Evolutionary conservation across 2,888 invertebrate species (phyloP), one percentile per base, ranked within the genome.

Genomic region (Nineta flava): DNA sequence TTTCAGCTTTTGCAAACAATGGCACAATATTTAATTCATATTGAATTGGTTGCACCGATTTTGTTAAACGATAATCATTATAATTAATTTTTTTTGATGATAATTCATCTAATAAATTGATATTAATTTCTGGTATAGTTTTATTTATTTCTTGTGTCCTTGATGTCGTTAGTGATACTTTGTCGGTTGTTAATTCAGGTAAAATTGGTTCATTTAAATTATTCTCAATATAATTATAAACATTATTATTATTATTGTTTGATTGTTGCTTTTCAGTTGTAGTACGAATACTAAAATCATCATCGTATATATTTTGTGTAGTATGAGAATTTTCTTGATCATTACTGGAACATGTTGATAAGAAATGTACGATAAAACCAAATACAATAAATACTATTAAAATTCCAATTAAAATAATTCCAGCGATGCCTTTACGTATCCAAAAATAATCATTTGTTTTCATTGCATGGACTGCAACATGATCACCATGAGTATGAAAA

Each of bases 291-390:
- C 35, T 35, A 3, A 26, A 26, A 26, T 26, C 26, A 26, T 26
- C 19, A 3, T n/a, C 26, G 26, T 26, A 26, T 7, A 26, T 26
- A 3, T 26, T 26, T 26, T 26, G 5, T 26, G 26, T 26, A 7
- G 26, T 26, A 26, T 26, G 26, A 6, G 26, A 26, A 16, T 6
- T 13, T 2, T 15, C n/a, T 19, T n/a, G n/a, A 12, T 13, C n/a
- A 42, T 16, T 42, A 42, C 72, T 68, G 2, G 76, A 73, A 56
- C 83, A 83, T 0, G 81, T 76, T 13, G 82, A 79, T 57, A 85
- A 79, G 64, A 83, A 83, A 63, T 86, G 85, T 17, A 86, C 84
- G 55, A 87, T 66, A 32, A 87, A 73, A 7, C 83, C 83, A 2
- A 78, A 79, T 21, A 84, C 71, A 46, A 86, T 62, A 9, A 79